Percentiles rank a stretch among this genome's conserved stretches.
Conservation (phyloP, 2,888 invertebrate species). For the Noctua fimbriata region DNA sequence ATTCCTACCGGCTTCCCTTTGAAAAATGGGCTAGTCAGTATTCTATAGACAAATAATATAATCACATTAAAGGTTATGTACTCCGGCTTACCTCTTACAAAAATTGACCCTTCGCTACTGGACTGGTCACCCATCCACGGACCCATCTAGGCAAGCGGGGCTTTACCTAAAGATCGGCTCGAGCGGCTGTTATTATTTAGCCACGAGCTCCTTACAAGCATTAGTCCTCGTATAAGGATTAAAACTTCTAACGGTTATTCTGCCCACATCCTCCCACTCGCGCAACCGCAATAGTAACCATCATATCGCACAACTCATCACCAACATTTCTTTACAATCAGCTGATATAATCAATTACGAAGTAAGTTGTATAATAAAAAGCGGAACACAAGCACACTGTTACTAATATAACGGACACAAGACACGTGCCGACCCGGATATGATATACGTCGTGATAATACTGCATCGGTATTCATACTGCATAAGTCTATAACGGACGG, state of each 20-base stretch:
- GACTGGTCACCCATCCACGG: background rate
- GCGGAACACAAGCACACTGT: constrained; percentile 54
- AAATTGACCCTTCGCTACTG: too few species aligned
- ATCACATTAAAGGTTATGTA: too few species aligned
- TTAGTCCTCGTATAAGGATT: too few species aligned
- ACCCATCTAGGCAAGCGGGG: background rate
- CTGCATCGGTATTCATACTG: constrained; percentile 58
- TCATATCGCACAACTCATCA: constrained; percentile 3
- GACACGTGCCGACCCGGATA: constrained; percentile 67
- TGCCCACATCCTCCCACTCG: background rate
- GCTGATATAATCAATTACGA: constrained; percentile 60
- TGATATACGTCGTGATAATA: constrained; percentile 59
- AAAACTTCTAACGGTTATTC: background rate
- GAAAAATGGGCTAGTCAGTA: too few species aligned
- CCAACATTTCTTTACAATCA: constrained; percentile 33
- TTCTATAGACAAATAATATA: too few species aligned
- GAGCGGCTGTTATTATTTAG: background rate
- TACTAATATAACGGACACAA: constrained; percentile 51
- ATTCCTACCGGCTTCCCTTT: too few species aligned
- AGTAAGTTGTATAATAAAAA: constrained; percentile 55
- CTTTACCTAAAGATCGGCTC: background rate
- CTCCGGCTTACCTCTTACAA: too few species aligned
- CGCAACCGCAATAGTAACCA: background rate
- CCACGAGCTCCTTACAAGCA: background rate
- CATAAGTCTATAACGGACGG: constrained; percentile 45